phyloP scores from a whole-genome alignment of 2,888 invertebrate species.

The Pocota personata region DNA sequence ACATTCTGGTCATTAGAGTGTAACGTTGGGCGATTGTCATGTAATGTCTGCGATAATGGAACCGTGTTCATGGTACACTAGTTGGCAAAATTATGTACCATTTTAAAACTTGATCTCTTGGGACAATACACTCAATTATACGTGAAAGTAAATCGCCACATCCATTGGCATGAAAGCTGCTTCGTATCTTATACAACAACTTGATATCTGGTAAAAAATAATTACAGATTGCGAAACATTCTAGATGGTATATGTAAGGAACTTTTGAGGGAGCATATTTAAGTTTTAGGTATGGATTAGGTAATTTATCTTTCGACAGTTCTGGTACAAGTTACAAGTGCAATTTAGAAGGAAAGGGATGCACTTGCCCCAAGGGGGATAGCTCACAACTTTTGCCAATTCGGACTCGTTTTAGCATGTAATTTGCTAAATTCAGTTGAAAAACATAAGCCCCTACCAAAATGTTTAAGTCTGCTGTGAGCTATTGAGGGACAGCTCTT shows the following conservation, averaged over 20 bases:
- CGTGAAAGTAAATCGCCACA: slow-evolving; percentile 14
- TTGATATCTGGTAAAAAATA: not conserved
- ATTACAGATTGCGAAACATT: not conserved
- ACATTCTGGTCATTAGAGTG: slow-evolving; percentile 20
- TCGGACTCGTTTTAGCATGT: no score
- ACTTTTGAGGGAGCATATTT: not conserved
- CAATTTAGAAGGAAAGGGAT: no score
- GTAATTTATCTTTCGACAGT: no score
- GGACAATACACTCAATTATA: not conserved
- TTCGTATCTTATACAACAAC: slow-evolving; percentile 22
- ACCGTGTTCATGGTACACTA: slow-evolving; percentile 34
- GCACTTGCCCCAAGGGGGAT: no score
- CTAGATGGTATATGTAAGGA: not conserved
- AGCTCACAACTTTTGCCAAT: no score
- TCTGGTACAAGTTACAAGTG: no score
- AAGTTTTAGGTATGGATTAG: not conserved
- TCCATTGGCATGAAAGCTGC: slow-evolving; percentile 14
- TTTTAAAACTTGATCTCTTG: slow-evolving; percentile 31
- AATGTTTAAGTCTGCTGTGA: no score
- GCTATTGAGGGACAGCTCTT: no score
- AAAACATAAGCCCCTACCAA: no score
- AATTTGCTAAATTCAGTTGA: no score
- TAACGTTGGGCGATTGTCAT: slow-evolving; percentile 3
- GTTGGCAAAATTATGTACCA: slow-evolving; percentile 9
- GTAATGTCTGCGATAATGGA: slow-evolving; percentile 22